Conservation (phyloP, 2,888 invertebrate species). For the Seira ritae region DNA sequence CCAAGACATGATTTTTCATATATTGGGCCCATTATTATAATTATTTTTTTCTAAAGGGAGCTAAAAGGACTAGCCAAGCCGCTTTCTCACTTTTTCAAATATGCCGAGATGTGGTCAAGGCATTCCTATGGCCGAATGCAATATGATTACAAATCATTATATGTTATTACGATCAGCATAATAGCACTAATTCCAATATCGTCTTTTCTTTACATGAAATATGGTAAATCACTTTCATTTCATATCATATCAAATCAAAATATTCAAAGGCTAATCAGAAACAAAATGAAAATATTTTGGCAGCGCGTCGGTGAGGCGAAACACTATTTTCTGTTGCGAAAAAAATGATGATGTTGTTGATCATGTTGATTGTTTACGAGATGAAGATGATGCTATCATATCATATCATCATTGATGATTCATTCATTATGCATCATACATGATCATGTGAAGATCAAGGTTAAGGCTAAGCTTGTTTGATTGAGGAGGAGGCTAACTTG, state of each 20-base stretch:
- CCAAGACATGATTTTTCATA: conserved; percentile 3
- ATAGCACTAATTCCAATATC: conserved; percentile 6
- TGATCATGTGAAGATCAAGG: conserved; percentile 46
- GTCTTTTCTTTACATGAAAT: not conserved
- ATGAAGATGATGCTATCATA: conserved; percentile 11
- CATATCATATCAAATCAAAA: not conserved
- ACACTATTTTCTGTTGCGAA: too few species aligned
- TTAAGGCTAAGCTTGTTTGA: conserved; percentile 29
- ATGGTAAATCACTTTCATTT: not conserved
- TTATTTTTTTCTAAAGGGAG: conserved; percentile 5
- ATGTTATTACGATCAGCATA: not conserved
- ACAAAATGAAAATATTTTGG: not conserved
- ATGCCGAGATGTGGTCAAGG: too few species aligned
- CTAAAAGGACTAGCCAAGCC: not conserved
- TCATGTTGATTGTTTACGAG: not conserved
- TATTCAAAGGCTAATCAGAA: not conserved
- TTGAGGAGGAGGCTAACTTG: not conserved
- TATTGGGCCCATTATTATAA: conserved; percentile 11
- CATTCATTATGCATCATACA: not conserved
- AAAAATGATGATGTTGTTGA: too few species aligned
- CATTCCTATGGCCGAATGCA: too few species aligned
- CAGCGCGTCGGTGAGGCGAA: not conserved
- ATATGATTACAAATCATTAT: not conserved
- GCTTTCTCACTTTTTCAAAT: conserved; percentile 6
- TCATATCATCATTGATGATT: not conserved